Evolutionary conservation across 2,888 invertebrate species (phyloP).

Genomic region (Leucoptera coffeella): DNA sequence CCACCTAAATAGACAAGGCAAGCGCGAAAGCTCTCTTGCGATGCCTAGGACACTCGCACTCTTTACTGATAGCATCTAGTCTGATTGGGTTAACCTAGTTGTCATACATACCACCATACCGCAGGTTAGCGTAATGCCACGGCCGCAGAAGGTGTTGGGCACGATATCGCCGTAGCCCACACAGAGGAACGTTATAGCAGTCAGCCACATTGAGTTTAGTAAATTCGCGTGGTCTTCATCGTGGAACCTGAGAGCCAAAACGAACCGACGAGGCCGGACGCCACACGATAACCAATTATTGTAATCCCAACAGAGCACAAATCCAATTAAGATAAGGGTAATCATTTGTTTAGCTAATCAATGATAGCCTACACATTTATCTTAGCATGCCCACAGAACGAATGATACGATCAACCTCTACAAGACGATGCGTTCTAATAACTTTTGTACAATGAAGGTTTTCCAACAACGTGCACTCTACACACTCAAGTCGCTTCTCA

Average conservation of each 20-base stretch:
- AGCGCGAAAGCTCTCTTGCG: constrained; percentile 19
- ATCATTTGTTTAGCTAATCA: too few species aligned
- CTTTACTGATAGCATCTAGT: too few species aligned
- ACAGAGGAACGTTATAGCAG: constrained; percentile 99
- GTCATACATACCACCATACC: constrained; percentile 94
- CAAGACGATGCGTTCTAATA: constrained; percentile 27
- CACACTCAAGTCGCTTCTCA: constrained; percentile 37
- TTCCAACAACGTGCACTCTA: constrained; percentile 46
- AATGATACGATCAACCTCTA: constrained; percentile 20
- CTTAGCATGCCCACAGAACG: constrained; percentile 30
- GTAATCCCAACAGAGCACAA: too few species aligned
- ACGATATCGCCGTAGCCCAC: constrained; percentile 99
- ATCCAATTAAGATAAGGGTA: too few species aligned
- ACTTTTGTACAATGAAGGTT: constrained; percentile 17
- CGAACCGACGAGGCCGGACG: too few species aligned
- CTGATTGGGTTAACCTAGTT: constrained; percentile 17
- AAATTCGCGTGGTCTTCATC: constrained; percentile 98
- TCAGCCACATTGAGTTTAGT: constrained; percentile 99
- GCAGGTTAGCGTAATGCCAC: constrained; percentile 96
- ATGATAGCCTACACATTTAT: constrained; percentile 16
- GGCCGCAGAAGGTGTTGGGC: constrained; percentile 99
- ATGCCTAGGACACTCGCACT: constrained; percentile 17
- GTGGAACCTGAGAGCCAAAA: constrained; percentile 79
- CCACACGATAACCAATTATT: constrained; percentile 42
- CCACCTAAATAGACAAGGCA: constrained; percentile 25